Base-by-base conservation (phyloP, 2,888 invertebrate species). In the Chorisops tibialis region DNA sequence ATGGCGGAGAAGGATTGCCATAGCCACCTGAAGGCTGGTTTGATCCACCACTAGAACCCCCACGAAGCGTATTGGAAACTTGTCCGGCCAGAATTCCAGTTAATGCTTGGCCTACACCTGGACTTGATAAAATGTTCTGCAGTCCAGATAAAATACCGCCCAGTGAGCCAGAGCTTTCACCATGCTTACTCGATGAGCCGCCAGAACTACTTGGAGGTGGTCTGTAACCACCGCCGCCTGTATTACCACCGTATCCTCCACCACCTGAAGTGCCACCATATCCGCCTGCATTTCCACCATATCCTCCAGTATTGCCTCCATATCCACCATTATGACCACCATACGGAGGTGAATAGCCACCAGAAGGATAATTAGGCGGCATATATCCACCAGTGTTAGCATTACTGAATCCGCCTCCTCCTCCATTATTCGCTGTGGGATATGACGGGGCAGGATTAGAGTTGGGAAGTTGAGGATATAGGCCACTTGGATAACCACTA, bases 1-100 rank as follows among this genome's bases (percentile, higher is more conserved):
- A 48, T 4, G 21, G 39, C 21, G 48, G 59, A 18, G 30, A 19
- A n/a, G 35, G 59, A 30, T 47, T 45, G 6, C 68, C 67, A 12
- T 69, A 65, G 35, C 68, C 61, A 4, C 68, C 58, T 16, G 68
- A 61, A 41, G 68, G 52, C 5, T 30, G 5, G 30, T 9, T 30
- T 1, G 7, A 5, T 18, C 61, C 61, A 35, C 68, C 59, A 12
- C 68, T 68, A 11, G 74, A 74, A 6, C 78, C 75, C 1, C 77
- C 76, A 50, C 75, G 72, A 19, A 78, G 67, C 35, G 72, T 68
- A 63, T 77, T 77, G 41, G 75, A 70, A 49, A 77, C 73, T 70
- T 77, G 77, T 45, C 75, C 76, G 49, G 77, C 74, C 70, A 77
- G 74, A 51, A 78, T 70, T 63, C 77, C 78, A 62, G 73, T 71